Evolutionary conservation across 2,113 vertebrate species (phyloP).

Genomic region (Ictalurus furcatus): DNA sequence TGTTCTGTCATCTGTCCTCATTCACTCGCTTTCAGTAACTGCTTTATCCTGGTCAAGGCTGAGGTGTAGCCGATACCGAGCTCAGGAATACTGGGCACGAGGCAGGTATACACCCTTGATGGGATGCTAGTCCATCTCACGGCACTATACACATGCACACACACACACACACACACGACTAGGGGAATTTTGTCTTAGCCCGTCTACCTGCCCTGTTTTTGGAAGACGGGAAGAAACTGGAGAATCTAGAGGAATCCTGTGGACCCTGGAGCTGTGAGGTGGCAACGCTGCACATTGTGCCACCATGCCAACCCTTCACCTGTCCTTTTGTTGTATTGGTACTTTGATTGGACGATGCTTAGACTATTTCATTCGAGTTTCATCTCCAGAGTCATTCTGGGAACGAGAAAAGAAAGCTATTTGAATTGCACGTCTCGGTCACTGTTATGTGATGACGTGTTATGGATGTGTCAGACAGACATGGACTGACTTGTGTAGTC

Average conservation of each 20-base stretch:
- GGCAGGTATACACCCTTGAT: background rate
- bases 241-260: background rate
- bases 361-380: background rate
- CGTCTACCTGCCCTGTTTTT: background rate
- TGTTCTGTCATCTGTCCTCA: background rate
- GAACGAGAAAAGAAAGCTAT: background rate
- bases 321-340: background rate
- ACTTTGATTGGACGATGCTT: background rate
- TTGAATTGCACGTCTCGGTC: background rate
- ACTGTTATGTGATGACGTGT: background rate
- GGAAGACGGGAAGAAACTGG: background rate
- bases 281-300: background rate
- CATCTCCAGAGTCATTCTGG: background rate
- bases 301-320: background rate
- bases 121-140: background rate
- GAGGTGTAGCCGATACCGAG: background rate
- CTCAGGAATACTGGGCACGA: background rate
- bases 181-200: background rate
- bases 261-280: background rate
- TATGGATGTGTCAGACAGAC: background rate
- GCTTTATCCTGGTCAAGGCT: background rate
- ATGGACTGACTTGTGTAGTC: background rate
- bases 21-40: background rate
- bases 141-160: background rate
- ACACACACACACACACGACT: background rate